These are phyloP conservation scores for Chionomys nivalis DNA, from an alignment of 2,113 vertebrate species.

Conservation along the genomic window DNA sequence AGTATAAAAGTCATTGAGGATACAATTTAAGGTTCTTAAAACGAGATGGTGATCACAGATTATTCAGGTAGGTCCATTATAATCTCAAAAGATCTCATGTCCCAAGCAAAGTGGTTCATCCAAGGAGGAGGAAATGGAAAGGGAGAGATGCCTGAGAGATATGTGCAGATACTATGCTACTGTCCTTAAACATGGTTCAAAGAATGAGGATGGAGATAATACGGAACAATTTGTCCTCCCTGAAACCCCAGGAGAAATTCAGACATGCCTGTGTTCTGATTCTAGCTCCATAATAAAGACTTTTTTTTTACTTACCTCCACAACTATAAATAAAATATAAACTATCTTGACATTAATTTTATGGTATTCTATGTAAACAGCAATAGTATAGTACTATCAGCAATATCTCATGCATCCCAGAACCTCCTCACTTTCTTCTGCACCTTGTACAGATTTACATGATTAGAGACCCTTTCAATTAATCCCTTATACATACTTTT, in stretches of 20 bases:
- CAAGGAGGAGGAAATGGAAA: neutral
- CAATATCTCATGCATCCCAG: fast-evolving
- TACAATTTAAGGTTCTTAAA: neutral
- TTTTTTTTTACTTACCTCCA: neutral
- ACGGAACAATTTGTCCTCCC: neutral
- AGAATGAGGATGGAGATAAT: neutral
- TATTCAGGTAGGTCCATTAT: neutral
- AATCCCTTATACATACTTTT: neutral
- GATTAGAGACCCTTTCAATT: neutral
- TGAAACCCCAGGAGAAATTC: neutral
- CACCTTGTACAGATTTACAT: neutral
- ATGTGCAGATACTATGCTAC: no score
- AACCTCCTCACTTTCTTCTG: neutral
- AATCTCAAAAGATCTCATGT: neutral
- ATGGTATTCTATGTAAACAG: neutral
- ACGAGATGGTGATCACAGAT: neutral
- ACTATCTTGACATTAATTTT: neutral
- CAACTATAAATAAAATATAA: neutral
- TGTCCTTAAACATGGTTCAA: neutral
- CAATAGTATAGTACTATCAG: no score
- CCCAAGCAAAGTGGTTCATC: neutral
- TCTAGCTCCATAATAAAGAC: neutral
- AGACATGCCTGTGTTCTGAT: neutral
- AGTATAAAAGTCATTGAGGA: neutral
- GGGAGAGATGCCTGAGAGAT: neutral